Evolutionary conservation across 1,140 invertebrate species (phyloP).

Genomic region (Cylas formicarius): DNA sequence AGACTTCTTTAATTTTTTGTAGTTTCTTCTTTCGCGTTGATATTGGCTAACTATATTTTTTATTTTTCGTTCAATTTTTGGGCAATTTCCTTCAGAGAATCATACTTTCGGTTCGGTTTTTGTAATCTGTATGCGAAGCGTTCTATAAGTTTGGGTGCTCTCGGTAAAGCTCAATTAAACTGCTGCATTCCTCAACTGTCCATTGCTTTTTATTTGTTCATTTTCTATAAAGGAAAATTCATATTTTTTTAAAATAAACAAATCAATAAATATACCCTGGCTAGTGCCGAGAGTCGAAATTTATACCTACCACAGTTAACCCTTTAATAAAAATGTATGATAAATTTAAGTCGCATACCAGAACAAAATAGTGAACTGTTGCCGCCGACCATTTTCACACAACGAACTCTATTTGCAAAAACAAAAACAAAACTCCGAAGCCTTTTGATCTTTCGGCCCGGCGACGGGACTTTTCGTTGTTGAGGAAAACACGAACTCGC

Average conservation of each 20-base stretch:
- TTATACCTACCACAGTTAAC: neutral
- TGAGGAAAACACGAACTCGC: too few relatives aligned
- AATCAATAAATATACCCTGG: neutral
- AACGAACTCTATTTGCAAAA: too few relatives aligned
- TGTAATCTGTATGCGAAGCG: neutral
- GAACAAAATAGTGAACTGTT: too few relatives aligned
- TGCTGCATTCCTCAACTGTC: constrained; percentile 4
- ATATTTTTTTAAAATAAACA: constrained; percentile 4
- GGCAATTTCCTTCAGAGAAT: constrained; percentile 2
- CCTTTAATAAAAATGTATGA: too few relatives aligned
- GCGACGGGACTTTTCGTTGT: too few relatives aligned
- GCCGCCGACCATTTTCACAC: too few relatives aligned
- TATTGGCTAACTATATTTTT: constrained; percentile 12
- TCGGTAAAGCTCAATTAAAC: constrained; percentile 3
- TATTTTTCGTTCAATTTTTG: too few relatives aligned
- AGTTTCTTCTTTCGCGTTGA: constrained; percentile 12
- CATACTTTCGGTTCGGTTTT: too few relatives aligned
- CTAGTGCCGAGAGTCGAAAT: neutral
- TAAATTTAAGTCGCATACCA: too few relatives aligned
- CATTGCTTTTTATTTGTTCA: constrained; percentile 5
- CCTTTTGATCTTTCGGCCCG: too few relatives aligned
- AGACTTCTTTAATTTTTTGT: constrained; percentile 9
- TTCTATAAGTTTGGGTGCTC: constrained; percentile 5
- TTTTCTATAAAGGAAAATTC: neutral
- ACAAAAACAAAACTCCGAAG: too few relatives aligned